Evolutionary conservation across 1,140 invertebrate species (phyloP).

Genomic region (Drosophila punjabiensis): DNA sequence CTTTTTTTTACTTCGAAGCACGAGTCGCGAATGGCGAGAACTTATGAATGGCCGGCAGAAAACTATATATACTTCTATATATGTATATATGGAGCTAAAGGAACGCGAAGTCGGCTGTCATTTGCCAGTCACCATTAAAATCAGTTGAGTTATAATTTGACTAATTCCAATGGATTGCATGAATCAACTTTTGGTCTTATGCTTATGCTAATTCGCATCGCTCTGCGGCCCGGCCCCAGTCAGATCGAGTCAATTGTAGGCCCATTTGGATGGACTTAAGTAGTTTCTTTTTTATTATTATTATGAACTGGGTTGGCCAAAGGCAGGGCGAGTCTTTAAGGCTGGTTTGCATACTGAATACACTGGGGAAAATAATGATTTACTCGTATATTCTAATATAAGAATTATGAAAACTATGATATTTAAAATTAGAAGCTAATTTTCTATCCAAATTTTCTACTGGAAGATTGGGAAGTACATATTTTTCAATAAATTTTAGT

Average conservation of each 20-base stretch:
- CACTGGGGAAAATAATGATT: background rate
- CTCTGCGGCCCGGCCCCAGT: slow-evolving; percentile 22
- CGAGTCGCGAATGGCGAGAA: slow-evolving; percentile 44
- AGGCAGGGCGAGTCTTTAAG: slow-evolving; percentile 43
- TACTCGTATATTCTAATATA: background rate
- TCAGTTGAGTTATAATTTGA: slow-evolving; percentile 73
- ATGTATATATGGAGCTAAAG: slow-evolving; percentile 1
- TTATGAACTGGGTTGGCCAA: slow-evolving; percentile 58
- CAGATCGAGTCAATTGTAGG: slow-evolving; percentile 55
- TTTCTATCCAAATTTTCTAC: background rate
- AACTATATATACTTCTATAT: background rate
- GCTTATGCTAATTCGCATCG: slow-evolving; percentile 74
- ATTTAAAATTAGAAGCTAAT: background rate
- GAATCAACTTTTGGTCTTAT: slow-evolving; percentile 63
- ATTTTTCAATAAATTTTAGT: background rate
- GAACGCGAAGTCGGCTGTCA: slow-evolving; percentile 31
- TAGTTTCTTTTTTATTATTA: slow-evolving; percentile 63
- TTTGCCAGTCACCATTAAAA: slow-evolving; percentile 62
- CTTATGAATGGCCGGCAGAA: slow-evolving; percentile 45
- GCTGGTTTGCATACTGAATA: slow-evolving; percentile 45
- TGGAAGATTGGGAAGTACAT: background rate
- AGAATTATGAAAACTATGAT: background rate
- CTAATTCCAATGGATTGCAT: slow-evolving; percentile 73
- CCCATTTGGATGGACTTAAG: slow-evolving; percentile 63
- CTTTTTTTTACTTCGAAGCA: slow-evolving; percentile 5